Evolutionary conservation across 2,888 invertebrate species (phyloP).

Genomic region (Eupithecia abbreviata): DNA sequence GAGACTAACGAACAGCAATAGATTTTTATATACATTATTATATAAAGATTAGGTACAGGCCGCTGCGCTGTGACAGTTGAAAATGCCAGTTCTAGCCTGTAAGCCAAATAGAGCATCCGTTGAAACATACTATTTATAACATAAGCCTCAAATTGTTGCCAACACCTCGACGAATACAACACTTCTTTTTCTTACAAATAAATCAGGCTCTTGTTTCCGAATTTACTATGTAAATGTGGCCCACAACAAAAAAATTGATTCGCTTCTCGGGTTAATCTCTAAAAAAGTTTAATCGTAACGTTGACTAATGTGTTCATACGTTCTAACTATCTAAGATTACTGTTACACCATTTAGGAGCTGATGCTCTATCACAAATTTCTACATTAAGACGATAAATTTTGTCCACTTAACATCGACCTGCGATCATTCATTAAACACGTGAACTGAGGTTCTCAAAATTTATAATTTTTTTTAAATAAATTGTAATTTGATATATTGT

Average conservation of each 20-base stretch:
- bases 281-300: slow-evolving; percentile 56
- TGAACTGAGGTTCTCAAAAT: slow-evolving; percentile 38
- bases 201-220: slow-evolving; percentile 1
- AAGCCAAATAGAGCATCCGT: neutral
- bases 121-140: neutral
- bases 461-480: too few species aligned
- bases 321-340: slow-evolving; percentile 63
- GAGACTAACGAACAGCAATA: too few species aligned
- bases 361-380: slow-evolving; percentile 69
- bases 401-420: slow-evolving; percentile 75
- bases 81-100: neutral
- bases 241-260: slow-evolving; percentile 18
- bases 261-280: slow-evolving; percentile 59
- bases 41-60: neutral
- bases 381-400: slow-evolving; percentile 76
- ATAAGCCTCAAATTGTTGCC: neutral
- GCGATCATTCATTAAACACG: slow-evolving; percentile 75
- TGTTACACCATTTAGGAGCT: slow-evolving; percentile 71
- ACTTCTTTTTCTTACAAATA: slow-evolving; percentile 4
- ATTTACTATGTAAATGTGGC: slow-evolving; percentile 11
- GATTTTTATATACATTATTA: too few species aligned
- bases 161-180: neutral
- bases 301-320: slow-evolving; percentile 74
- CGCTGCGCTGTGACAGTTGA: neutral
- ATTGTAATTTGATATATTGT: neutral